Conservation (phyloP, 1,140 invertebrate genomes). For the Eurosta solidaginis region DNA sequence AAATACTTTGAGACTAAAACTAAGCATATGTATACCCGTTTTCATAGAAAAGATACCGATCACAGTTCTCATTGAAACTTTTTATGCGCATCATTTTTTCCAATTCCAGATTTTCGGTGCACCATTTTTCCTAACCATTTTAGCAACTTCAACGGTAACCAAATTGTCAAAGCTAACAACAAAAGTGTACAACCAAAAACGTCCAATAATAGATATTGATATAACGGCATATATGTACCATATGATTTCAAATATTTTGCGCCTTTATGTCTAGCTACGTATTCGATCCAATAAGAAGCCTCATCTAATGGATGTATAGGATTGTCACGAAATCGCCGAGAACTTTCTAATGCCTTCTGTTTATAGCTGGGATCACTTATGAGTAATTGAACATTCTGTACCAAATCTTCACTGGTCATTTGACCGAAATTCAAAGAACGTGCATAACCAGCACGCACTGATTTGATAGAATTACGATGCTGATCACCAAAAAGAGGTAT, state of each 20-base stretch:
- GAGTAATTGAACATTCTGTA: conserved; percentile 46
- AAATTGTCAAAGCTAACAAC: conserved; percentile 37
- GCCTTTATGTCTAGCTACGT: conserved; percentile 63
- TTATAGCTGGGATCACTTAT: conserved; percentile 54
- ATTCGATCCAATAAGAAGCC: conserved; percentile 67
- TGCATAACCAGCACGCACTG: conserved; percentile 54
- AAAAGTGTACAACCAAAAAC: conserved; percentile 51
- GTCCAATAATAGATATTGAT: conserved; percentile 63
- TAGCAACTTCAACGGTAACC: conserved; percentile 42
- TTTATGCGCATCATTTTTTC: not conserved
- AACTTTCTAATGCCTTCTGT: conserved; percentile 51
- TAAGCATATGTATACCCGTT: no score
- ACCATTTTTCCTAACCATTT: not conserved
- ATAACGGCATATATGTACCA: conserved; percentile 58
- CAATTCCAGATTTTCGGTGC: not conserved
- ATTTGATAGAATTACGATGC: conserved; percentile 55
- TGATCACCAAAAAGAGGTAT: conserved; percentile 71
- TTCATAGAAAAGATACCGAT: not conserved
- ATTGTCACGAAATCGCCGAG: conserved; percentile 60
- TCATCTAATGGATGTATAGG: conserved; percentile 62
- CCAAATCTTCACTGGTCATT: conserved; percentile 47
- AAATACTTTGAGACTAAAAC: not conserved
- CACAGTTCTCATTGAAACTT: conserved; percentile 10
- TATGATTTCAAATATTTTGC: conserved; percentile 59
- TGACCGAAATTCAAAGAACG: conserved; percentile 49